Conservation (phyloP, 2,888 invertebrate genomes). For the Diaperis boleti region DNA sequence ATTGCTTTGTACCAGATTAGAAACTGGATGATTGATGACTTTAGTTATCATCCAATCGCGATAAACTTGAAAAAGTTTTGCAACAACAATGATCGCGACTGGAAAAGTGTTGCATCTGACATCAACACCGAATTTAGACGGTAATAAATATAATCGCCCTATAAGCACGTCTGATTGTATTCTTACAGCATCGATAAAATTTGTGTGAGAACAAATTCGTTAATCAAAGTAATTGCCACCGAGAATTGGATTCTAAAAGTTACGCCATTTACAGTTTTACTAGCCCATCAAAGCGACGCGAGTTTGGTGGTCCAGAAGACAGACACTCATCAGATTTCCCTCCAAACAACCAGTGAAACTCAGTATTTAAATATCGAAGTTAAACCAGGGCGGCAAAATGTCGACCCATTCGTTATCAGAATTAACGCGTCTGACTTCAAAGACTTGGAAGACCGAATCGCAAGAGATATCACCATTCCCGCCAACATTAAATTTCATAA, state of each 20-base stretch:
- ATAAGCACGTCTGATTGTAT: neutral
- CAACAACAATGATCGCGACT: constrained; percentile 72
- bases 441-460: constrained; percentile 79
- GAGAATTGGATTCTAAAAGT: constrained; percentile 91
- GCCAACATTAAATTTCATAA: constrained; percentile 81
- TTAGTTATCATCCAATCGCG: constrained; percentile 82
- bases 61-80: constrained; percentile 74
- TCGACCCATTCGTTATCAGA: constrained; percentile 76
- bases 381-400: constrained; percentile 72
- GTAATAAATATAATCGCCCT: constrained; percentile 62
- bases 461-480: constrained; percentile 76
- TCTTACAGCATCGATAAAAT: constrained; percentile 79
- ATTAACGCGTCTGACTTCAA: constrained; percentile 83
- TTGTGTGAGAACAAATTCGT: constrained; percentile 75
- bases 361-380: constrained; percentile 89
- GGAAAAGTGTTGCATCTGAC: constrained; percentile 77
- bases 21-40: constrained; percentile 78
- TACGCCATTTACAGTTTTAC: constrained; percentile 77
- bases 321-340: constrained; percentile 78
- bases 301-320: constrained; percentile 80
- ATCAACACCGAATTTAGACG: constrained; percentile 82
- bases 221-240: constrained; percentile 80
- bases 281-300: constrained; percentile 85
- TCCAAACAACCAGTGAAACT: constrained; percentile 76
- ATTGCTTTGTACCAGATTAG: constrained; percentile 69